Evolutionary conservation across 1,140 invertebrate genomes (phyloP), one percentile per base, ranked within the genome.

Genomic region (Cylas formicarius): DNA sequence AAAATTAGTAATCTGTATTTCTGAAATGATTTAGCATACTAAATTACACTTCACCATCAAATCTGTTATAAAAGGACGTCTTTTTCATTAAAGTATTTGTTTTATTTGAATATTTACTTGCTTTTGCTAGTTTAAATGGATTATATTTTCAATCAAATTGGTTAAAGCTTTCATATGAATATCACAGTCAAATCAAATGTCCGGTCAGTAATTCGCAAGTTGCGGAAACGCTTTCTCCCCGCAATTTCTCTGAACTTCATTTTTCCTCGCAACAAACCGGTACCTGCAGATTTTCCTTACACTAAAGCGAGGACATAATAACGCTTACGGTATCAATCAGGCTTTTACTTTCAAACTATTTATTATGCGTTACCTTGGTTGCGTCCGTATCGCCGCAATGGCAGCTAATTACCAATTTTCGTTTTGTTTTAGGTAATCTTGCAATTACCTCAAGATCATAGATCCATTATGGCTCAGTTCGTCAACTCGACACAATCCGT

Each of bases 401-500:
- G 9, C 7, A 18, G 6, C 5, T 9, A 16, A 16, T 40, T 33
- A 40, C n/a, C 6, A 5, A 19, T 11, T 40, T 6, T 14, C n/a
- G 24, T 5, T 28, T 40, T 33, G n/a, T n/a, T n/a, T n/a, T n/a
- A n/a, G n/a, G n/a, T n/a, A n/a, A n/a, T n/a, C n/a, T n/a, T n/a
- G n/a, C n/a, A n/a, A n/a, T n/a, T n/a, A n/a, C n/a, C n/a, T n/a
- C n/a, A n/a, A n/a, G 26, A 26, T 27, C 16, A 13, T 19, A 28
- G 22, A 38, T 24, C n/a, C n/a, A 53, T 47, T 16, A 75, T 76
- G 73, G 67, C 71, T 47, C 49, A 43, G 19, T 49, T 78, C 57
- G 69, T 81, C 44, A 81, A 82, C 70, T 73, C 76, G 11, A 80
- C 77, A 17, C 66, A 75, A 44, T 72, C 66, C 35, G 62, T 78